These are phyloP conservation scores for Ailuropoda melanoleuca DNA, from an alignment of 2,113 vertebrate genomes.

Conservation along the genomic window DNA sequence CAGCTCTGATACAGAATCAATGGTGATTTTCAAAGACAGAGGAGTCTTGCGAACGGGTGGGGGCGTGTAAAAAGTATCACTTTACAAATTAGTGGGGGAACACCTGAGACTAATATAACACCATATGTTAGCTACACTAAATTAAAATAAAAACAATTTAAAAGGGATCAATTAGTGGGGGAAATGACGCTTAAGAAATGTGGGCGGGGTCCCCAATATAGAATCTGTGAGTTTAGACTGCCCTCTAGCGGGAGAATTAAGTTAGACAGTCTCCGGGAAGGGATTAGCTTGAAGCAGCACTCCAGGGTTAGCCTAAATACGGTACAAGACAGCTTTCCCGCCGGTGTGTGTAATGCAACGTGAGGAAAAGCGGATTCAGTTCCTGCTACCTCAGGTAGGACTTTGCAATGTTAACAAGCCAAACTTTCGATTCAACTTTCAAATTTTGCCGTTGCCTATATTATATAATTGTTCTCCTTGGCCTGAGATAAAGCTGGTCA, in stretches of 20 bases:
- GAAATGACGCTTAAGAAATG: not conserved
- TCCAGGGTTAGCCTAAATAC: not conserved
- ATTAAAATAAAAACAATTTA: not conserved
- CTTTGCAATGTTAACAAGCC: not conserved
- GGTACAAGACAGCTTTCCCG: not conserved
- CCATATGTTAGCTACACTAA: not conserved
- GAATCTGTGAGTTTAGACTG: slow-evolving; percentile 60
- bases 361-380: not conserved
- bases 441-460: not conserved
- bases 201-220: fast-evolving
- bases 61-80: not conserved
- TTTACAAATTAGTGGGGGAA: not conserved
- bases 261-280: not conserved
- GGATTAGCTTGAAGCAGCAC: not conserved
- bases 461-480: not conserved
- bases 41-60: not conserved
- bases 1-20: not conserved
- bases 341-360: not conserved
- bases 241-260: slow-evolving; percentile 52
- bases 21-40: not conserved
- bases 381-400: not conserved
- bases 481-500: not conserved
- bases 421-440: not conserved
- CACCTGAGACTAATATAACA: not conserved
- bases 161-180: not conserved